Conservation (phyloP, 2,888 invertebrate species). For the Lysandra bellargus region DNA sequence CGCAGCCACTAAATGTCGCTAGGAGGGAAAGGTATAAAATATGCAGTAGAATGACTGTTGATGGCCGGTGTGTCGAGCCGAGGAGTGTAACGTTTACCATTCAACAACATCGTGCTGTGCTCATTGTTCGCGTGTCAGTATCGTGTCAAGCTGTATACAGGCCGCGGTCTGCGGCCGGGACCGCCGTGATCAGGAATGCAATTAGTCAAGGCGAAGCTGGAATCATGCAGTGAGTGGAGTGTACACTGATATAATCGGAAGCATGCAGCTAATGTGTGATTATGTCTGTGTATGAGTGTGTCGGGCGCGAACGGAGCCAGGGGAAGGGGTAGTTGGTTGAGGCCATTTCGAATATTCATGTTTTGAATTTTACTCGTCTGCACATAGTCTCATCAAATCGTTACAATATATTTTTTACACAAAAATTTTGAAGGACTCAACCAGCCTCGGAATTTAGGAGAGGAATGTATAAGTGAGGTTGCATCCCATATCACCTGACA, state of each 20-base stretch:
- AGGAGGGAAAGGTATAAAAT: conserved; percentile 81
- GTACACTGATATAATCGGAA: conserved; percentile 58
- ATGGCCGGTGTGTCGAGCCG: conserved; percentile 71
- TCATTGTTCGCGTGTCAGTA: conserved; percentile 75
- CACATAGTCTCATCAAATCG: background rate
- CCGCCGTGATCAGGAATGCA: conserved; percentile 80
- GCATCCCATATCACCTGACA: conserved; percentile 81
- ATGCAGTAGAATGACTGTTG: conserved; percentile 73
- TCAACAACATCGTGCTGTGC: conserved; percentile 67
- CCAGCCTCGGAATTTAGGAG: conserved; percentile 65
- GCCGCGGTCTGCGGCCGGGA: conserved; percentile 57
- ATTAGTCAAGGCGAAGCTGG: conserved; percentile 70
- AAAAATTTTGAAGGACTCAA: conserved; percentile 53
- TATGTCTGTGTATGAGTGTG: conserved; percentile 60
- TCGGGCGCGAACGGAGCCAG: conserved; percentile 80
- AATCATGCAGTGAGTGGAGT: conserved; percentile 72
- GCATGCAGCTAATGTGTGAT: conserved; percentile 68
- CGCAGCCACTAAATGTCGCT: conserved; percentile 71
- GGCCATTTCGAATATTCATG: conserved; percentile 46
- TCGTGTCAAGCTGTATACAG: conserved; percentile 75
- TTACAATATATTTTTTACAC: background rate
- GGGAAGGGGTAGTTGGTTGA: conserved; percentile 61
- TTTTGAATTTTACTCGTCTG: background rate
- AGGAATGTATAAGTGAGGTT: conserved; percentile 69
- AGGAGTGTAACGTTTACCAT: conserved; percentile 56